Base-by-base conservation (phyloP, 2,113 vertebrate species). In the Elgaria multicarinata region DNA sequence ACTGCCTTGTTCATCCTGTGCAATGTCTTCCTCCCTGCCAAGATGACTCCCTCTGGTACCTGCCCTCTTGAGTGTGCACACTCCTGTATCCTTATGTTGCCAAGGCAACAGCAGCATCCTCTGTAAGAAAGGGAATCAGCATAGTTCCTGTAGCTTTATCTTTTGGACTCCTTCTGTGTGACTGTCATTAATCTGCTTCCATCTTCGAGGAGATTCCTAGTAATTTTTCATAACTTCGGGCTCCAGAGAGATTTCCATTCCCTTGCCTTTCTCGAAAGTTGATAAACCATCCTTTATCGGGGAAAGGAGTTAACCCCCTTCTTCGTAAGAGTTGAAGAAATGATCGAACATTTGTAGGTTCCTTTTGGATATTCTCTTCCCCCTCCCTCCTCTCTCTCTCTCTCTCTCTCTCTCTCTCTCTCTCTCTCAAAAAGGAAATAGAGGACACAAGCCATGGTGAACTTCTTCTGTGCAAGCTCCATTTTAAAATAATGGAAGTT, bases 31-130 rank as follows among this genome's bases (percentile, higher is more conserved):
- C 36, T 84, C 20, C 91, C 88, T 91, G 83, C 69, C 87, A 90
- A 64, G 76, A 24, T 69, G 72, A 24, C 39, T 94, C 85, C 89
- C 44, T 6, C 71, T 79, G 72, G 88, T 93, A 90, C 79, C 88
- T 79, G 72, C 77, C 89, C 90, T 93, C 92, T 84, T 44, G 92
- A 87, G 91, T 33, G 72, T 12, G 87, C 77, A 90, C 31, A 76
- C 85, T 87, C 33, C 62, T 71, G 31, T 82, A 86, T 89, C 28
- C 0, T 20, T 83, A 44, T 6, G 93, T 96, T 90, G 66, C 94
- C 95, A 93, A 80, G 95, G 95, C 93, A 95, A 95, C 94, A 90
- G 83, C 89, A 85, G 92, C 85, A 55, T 74, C 69, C 93, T 9
- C 87, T 91, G 88, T 4, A 2, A 58, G 90, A 90, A 83, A 42